Evolutionary conservation across 2,888 invertebrate species (phyloP).

Genomic region (Saturnia japonica): DNA sequence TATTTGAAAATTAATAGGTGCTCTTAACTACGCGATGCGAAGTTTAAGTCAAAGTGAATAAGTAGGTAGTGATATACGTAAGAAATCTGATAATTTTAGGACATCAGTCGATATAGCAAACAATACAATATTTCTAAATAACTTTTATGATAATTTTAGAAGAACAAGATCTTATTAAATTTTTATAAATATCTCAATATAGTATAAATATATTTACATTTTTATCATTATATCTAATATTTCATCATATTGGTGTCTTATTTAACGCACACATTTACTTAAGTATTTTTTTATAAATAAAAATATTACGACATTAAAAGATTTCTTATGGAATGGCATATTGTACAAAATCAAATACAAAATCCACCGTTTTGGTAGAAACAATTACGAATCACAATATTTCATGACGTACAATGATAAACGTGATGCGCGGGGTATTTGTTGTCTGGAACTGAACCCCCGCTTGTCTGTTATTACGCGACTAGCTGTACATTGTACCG

Average conservation of each 20-base stretch:
- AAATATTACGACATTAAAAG: slow-evolving; percentile 73
- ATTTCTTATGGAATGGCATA: slow-evolving; percentile 78
- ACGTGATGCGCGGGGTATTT: slow-evolving; percentile 28
- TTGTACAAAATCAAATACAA: slow-evolving; percentile 79
- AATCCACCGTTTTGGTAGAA: slow-evolving; percentile 70
- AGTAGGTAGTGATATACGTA: slow-evolving; percentile 49
- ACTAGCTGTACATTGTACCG: slow-evolving; percentile 78
- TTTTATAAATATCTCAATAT: slow-evolving; percentile 80
- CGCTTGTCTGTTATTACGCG: slow-evolving; percentile 38
- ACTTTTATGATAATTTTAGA: slow-evolving; percentile 72
- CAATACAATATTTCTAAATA: slow-evolving; percentile 65
- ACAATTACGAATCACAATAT: slow-evolving; percentile 71
- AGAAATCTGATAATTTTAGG: slow-evolving; percentile 50
- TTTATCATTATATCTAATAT: slow-evolving; percentile 67
- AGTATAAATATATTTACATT: slow-evolving; percentile 81
- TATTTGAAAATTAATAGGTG: slow-evolving; percentile 55
- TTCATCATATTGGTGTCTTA: slow-evolving; percentile 80
- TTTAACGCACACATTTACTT: slow-evolving; percentile 66
- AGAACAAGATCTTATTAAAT: slow-evolving; percentile 80
- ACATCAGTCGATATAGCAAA: slow-evolving; percentile 64
- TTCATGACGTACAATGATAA: slow-evolving; percentile 55
- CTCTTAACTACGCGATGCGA: slow-evolving; percentile 55
- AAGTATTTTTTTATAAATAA: slow-evolving; percentile 59
- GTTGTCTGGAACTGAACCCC: slow-evolving; percentile 35
- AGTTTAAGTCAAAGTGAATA: slow-evolving; percentile 44